Evolutionary conservation across 1,140 invertebrate genomes (phyloP), one percentile per base, ranked within the genome.

Genomic region (Euschistus heros): DNA sequence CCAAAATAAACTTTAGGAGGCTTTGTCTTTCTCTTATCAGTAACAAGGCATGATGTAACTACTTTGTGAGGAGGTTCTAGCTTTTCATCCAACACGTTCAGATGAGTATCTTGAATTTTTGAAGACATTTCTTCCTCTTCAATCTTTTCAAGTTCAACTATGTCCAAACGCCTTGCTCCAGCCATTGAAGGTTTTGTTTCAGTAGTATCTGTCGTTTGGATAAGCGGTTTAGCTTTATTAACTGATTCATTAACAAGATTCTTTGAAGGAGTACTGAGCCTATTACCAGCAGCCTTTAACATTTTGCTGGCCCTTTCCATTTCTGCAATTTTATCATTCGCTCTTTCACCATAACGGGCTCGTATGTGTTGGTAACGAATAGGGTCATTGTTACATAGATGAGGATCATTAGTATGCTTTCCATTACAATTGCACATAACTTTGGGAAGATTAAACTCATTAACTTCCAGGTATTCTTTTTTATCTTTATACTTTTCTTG

Each of bases 391-490:
- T 60, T 57, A n/a, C 30, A 33, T 27, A 62, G 24, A 1, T 20
- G 42, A 7, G 65, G 65, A 14, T 66, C 54, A 22, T 62, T 54
- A 20, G 42, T 54, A 42, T 66, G 54, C 42, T 66, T 66, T 17
- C 57, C 63, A 54, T 62, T 67, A 42, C 68, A 67, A 44, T 64
- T 64, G 47, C 68, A 69, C 55, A 64, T 64, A 8, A 64, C 46
- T 52, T 67, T 69, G 3, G 66, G 68, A 17, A 67, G 47, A 14
- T 50, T 50, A 47, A 61, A 67, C 15, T 69, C 66, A 27, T 67
- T 69, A 7, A 69, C 62, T 42, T 47, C 66, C 8, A 64, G 18
- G 44, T 44, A 67, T 15, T 63, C 57, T 20, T 37, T 37, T 37
- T 27, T 50, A 52, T 67, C 60, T 47, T 65, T 65, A 54, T 67